Conservation (phyloP, 2,113 vertebrate genomes). For the Phaethon lepturus region DNA sequence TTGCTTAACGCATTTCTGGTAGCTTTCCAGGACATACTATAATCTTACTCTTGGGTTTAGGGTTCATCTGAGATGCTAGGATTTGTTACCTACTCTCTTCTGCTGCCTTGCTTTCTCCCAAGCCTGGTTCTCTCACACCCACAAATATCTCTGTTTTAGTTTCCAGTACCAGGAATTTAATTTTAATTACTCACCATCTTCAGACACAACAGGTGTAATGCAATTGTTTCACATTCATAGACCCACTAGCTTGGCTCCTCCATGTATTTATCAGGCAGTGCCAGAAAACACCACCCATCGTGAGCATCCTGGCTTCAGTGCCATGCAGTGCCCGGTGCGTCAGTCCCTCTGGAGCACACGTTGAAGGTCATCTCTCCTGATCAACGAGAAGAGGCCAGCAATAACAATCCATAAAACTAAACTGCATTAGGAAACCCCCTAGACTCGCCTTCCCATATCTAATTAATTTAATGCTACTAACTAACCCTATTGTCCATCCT, state of each 20-base stretch:
- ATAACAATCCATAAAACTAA: slow-evolving; percentile 8
- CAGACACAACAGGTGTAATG: not conserved
- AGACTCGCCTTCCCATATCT: not conserved
- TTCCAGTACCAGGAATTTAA: not conserved
- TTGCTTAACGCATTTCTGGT: not conserved
- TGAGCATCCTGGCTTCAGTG: not conserved
- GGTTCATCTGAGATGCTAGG: no score
- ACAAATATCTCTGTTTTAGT: not conserved
- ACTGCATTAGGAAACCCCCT: not conserved
- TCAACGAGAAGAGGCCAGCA: not conserved
- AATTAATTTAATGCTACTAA: slow-evolving; percentile 28
- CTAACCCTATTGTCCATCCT: not conserved
- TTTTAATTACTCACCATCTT: not conserved
- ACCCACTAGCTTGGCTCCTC: not conserved
- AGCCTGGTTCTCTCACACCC: not conserved
- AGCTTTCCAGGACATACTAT: not conserved
- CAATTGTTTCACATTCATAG: not conserved
- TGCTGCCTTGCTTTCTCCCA: not conserved
- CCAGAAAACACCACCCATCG: not conserved
- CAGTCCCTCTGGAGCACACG: not conserved
- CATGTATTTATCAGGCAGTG: not conserved
- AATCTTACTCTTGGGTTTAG: not conserved
- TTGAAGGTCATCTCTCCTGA: not conserved
- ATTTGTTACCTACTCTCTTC: not conserved
- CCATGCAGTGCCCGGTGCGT: no score